These are phyloP conservation scores for Fopius arisanus DNA, from an alignment of 1,140 invertebrate genomes.

Conservation along the genomic window DNA sequence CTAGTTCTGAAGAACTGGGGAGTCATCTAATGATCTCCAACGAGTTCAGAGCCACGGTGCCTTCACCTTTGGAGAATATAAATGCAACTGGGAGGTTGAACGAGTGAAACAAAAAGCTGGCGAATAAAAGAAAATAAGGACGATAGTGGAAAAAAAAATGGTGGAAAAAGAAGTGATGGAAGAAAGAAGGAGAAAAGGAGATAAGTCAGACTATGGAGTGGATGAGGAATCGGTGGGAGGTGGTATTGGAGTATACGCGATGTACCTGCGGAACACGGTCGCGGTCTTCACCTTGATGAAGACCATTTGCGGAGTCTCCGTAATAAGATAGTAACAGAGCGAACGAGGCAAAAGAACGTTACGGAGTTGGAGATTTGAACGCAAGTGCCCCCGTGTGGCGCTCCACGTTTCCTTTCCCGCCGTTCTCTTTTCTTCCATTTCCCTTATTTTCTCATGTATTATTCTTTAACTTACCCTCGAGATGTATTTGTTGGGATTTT, in stretches of 20 bases:
- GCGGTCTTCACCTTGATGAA: constrained; percentile 41
- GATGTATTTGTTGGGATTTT: not conserved
- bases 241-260: not conserved
- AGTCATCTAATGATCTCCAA: not conserved
- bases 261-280: constrained; percentile 34
- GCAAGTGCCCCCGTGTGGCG: not conserved
- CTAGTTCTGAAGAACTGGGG: not conserved
- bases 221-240: not conserved
- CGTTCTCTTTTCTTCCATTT: not conserved
- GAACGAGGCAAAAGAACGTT: not conserved
- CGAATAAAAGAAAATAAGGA: not conserved
- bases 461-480: not conserved
- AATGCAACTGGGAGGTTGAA: constrained; percentile 4
- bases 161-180: not conserved
- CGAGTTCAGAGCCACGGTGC: not conserved
- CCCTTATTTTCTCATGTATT: not conserved
- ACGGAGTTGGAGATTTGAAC: not conserved
- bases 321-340: constrained; percentile 49
- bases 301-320: constrained; percentile 50
- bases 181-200: not conserved
- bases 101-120: not conserved
- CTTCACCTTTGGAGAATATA: not conserved
- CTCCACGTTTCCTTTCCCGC: not conserved
- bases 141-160: not conserved
- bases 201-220: not conserved